Evolutionary conservation across 2,888 invertebrate species (phyloP).

Genomic region (Scaptomyza parva): DNA sequence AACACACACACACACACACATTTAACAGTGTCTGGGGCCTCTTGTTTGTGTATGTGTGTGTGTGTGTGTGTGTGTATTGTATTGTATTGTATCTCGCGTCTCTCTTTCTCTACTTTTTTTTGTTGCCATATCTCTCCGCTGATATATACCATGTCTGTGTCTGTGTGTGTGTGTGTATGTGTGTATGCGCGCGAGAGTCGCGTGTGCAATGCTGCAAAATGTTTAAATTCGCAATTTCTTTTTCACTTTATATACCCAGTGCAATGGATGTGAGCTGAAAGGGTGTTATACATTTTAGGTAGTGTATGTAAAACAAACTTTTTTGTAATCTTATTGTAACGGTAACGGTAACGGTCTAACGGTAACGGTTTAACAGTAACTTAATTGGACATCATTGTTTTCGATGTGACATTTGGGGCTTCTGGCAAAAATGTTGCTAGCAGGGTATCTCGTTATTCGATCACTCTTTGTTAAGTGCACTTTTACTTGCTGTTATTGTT

Average conservation of each 20-base stretch:
- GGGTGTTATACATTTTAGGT: neutral
- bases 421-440: no score
- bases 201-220: conserved; percentile 80
- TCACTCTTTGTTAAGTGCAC: neutral
- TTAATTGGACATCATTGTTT: no score
- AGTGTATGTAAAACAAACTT: neutral
- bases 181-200: conserved; percentile 72
- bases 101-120: conserved; percentile 51
- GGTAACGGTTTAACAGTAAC: no score
- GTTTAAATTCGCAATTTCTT: conserved; percentile 67
- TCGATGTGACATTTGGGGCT: no score
- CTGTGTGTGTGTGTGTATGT: conserved; percentile 52
- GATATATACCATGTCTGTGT: no score
- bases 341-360: no score
- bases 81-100: conserved; percentile 27
- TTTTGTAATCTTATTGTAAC: no score
- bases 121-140: conserved; percentile 34
- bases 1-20: conserved; percentile 7
- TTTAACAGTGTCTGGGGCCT: conserved; percentile 7
- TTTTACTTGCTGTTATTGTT: conserved; percentile 25
- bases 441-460: neutral
- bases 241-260: conserved; percentile 13
- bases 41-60: conserved; percentile 2
- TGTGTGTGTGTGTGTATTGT: conserved; percentile 34
- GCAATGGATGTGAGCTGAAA: no score